phyloP scores from a whole-genome alignment of 1,140 invertebrate species.

The Berghia stephanieae region DNA sequence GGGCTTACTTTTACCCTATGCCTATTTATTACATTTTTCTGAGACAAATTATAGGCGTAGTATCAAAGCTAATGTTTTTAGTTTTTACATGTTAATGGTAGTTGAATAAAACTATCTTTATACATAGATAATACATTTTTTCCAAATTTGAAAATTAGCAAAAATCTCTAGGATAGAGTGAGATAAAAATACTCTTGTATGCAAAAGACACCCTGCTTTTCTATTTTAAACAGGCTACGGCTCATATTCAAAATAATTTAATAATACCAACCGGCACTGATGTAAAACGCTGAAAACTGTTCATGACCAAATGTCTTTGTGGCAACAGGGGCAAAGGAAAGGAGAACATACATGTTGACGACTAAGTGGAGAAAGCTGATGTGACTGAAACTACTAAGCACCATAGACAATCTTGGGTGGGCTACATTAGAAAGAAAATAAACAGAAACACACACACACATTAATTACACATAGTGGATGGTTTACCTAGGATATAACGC shows the following conservation, averaged over 20 bases:
- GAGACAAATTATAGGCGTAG: no score
- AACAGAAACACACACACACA: no score
- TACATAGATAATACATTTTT: neutral
- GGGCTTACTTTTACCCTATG: no score
- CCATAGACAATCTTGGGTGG: slow-evolving; percentile 82
- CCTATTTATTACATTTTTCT: no score
- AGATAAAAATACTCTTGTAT: neutral
- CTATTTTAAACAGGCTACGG: no score
- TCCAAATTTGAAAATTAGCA: neutral
- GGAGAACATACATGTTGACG: slow-evolving; percentile 95
- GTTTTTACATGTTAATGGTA: no score
- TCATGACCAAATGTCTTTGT: slow-evolving; percentile 86
- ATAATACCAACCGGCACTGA: slow-evolving; percentile 71
- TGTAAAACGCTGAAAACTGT: slow-evolving; percentile 91
- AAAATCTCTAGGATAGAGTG: no score
- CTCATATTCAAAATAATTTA: neutral
- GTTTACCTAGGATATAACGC: no score
- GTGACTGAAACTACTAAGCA: slow-evolving; percentile 94
- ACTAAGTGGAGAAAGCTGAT: slow-evolving; percentile 85
- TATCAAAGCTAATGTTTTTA: no score
- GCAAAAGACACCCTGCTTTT: no score
- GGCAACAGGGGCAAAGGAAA: slow-evolving; percentile 77
- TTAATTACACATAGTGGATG: neutral
- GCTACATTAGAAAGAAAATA: slow-evolving; percentile 54
- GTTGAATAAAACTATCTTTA: no score